A percentile compares a stretch with the other conserved stretches of the same genome.
These are phyloP conservation scores for Coelopa frigida DNA, from an alignment of 1,140 invertebrate genomes.

Conservation along the genomic window DNA sequence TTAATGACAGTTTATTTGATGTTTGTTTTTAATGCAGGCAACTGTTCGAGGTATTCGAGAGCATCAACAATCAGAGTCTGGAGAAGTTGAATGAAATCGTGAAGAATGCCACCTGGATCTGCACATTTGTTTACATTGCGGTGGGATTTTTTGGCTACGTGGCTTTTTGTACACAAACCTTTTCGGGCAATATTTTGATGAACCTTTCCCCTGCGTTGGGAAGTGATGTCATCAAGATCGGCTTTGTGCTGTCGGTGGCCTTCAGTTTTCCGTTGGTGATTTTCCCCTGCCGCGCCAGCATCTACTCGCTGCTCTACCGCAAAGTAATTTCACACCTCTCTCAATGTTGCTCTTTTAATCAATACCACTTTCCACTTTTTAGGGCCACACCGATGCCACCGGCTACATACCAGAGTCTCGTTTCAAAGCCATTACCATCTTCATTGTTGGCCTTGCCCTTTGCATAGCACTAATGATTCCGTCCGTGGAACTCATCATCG, in stretches of 20 bases:
- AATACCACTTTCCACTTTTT: too few relatives aligned
- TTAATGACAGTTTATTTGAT: background rate
- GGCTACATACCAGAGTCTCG: slow-evolving; percentile 64
- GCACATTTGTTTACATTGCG: slow-evolving; percentile 75
- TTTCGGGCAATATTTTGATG: slow-evolving; percentile 83
- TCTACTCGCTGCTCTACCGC: slow-evolving; percentile 85
- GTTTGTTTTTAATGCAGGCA: slow-evolving; percentile 57
- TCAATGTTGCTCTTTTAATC: background rate
- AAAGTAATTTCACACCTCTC: slow-evolving; percentile 51
- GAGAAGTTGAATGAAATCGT: slow-evolving; percentile 85
- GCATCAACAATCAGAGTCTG: slow-evolving; percentile 76
- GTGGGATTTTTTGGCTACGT: slow-evolving; percentile 95
- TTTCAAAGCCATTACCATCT: slow-evolving; percentile 72
- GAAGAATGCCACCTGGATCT: slow-evolving; percentile 82
- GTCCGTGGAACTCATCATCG: slow-evolving; percentile 87
- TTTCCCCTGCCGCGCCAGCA: slow-evolving; percentile 89
- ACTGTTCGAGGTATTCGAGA: slow-evolving; percentile 91
- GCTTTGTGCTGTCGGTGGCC: slow-evolving; percentile 89
- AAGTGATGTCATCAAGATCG: slow-evolving; percentile 83
- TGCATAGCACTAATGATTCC: slow-evolving; percentile 71
- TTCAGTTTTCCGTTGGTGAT: slow-evolving; percentile 95
- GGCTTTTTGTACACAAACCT: slow-evolving; percentile 73
- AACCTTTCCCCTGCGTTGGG: slow-evolving; percentile 71
- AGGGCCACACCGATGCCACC: slow-evolving; percentile 44
- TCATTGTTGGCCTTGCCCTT: slow-evolving; percentile 68